Base-by-base conservation (phyloP, 2,113 vertebrate species). In the Heloderma charlesbogerti region DNA sequence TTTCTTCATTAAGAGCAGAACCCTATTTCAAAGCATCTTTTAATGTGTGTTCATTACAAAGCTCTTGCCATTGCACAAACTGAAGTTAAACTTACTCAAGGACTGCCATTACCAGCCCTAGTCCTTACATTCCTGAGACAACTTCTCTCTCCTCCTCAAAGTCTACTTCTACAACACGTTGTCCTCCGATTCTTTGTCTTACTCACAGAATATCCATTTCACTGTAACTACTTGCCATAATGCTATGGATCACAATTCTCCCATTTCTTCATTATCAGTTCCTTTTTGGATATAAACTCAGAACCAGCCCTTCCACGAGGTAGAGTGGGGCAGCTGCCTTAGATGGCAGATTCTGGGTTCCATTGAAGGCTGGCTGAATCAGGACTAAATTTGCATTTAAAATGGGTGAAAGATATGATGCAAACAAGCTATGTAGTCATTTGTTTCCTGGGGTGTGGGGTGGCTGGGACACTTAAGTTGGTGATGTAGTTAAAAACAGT, bases 1-100 rank as follows among this genome's bases (percentile, higher is more conserved):
- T 92, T 93, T 48, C 83, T 92, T 96, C 27, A 87, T 90, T 94
- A 92, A 67, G 81, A 80, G 40, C 7, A 91, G 51, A 90, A 90
- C 27, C 29, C 67, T 89, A 93, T 92, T 92, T 83, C 54, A 86
- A 45, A 91, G 29, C 0, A 66, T 67, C n/a, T 94, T 94, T 80
- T 92, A 93, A 90, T 4, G 63, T 89, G 75, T 54, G 18, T 0
- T 94, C 93, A 37, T 63, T 85, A 83, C 34, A 90, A 31, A 43
- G 48, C 69, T 75, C 87, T 89, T 74, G 48, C 1, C 88, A 87
- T 45, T 90, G 43, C 45, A 86, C 20, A 91, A 92, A 88, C 66
- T 63, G 77, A 84, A 90, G 0, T 1, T 77, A 90, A 80, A 90
- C 45, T 86, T 90, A 90, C 89, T 71, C 66, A 71, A 90, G 84